Evolutionary conservation across 2,888 invertebrate genomes (phyloP), one percentile per base, ranked within the genome.

Genomic region (Nysson spinosus): DNA sequence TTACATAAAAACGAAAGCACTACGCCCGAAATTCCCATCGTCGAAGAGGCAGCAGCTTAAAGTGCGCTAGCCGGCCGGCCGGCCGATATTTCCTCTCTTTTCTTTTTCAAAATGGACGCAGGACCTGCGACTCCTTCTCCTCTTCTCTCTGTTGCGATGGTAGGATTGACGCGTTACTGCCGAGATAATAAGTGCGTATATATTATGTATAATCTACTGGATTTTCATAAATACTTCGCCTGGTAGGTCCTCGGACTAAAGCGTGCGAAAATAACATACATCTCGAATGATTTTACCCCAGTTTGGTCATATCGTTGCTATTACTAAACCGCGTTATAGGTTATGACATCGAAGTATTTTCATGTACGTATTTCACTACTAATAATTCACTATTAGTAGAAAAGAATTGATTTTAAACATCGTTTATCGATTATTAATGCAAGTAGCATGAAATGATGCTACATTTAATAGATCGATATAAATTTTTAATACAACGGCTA

Each of bases 21-120:
- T 1, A 71, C 79, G 28, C 47, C 75, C 35, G 84, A 85, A 44
- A 81, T 67, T 63, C 66, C 77, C 20, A 80, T 82, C 35, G 78
- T 86, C 14, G 85, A 85, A 46, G 82, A 86, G 69, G 75, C 85
- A 49, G 84, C 83, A 71, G 86, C 86, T 77, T 87, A 83, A 84
- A 50, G 5, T 9, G 35, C 24, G 1, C 2, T 17, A 30, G 9
- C 30, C 4, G 14, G n/a, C n/a, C n/a, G 4, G 22, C 12, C n/a
- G 16, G 7, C 9, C 35, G 35, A 35, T 35, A 5, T 4, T 4
- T 35, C 3, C 1, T 1, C 5, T 49, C 24, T 4, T 39, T 40
- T 24, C 19, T 46, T 12, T 14, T 19, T n/a, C n/a, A n/a, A n/a
- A n/a, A n/a, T n/a, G n/a, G n/a, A n/a, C n/a, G n/a, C n/a, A n/a